Base-by-base conservation (phyloP, 2,797 vertebrate genomes). In the Limnodromus scolopaceus region DNA sequence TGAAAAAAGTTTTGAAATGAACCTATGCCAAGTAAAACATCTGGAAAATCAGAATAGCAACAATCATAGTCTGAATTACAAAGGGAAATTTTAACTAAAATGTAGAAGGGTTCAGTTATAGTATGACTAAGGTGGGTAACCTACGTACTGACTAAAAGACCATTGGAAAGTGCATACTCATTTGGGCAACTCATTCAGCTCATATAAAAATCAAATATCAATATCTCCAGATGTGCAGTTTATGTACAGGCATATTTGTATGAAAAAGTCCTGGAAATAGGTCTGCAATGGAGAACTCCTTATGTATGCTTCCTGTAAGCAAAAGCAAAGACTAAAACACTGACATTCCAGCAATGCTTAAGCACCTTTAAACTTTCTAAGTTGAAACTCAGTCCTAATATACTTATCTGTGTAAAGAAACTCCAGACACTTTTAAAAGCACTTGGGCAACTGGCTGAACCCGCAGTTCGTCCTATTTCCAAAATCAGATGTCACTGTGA, bases 1-100 rank as follows among this genome's bases (percentile, higher is more conserved):
- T 32, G 51, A 85, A 89, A 93, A 68, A 85, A 9, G 4, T 43
- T 74, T 68, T 53, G 12, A 87, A 82, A 84, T 64, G 39, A 84
- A 70, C 0, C 0, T 48, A 39, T 53, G 77, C 70, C 92, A 96
- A 92, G 25, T 54, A 60, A 89, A 96, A 95, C 71, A 83, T 91
- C 93, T 96, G 81, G 75, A 84, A 94, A 89, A 25, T 84, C 30
- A 77, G 54, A 94, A 77, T 10, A 90, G 13, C 38, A 90, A 30
- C 24, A 63, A 68, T 69, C 27, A 32, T 64, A 83, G 24, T 43
- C 76, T 80, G 41, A 92, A 68, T 79, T 68, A 77, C 13, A 93
- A 95, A 77, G 28, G 10, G 34, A 92, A 74, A 84, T 74, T 90
- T 93, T 39, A 87, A 41, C 18, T 76, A 79, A 93, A 84, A 83